These are phyloP conservation scores for Phenganax subtilis DNA, from an alignment of 92 coral and sea anemone species.

Conservation along the genomic window DNA sequence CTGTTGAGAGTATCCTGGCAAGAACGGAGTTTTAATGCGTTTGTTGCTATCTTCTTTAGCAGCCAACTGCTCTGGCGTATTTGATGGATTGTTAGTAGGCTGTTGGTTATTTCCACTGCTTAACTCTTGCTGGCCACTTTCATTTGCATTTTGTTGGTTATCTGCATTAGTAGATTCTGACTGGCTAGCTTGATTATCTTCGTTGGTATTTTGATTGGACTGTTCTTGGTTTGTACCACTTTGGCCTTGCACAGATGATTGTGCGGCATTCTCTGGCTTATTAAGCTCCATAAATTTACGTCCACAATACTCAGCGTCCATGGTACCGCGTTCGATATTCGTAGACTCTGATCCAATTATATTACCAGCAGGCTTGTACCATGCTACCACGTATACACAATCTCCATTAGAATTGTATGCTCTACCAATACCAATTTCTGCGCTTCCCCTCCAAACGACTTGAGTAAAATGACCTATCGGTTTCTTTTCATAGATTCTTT, in stretches of 20 bases:
- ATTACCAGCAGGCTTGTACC: constrained; percentile 72
- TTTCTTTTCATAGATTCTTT: constrained; percentile 52
- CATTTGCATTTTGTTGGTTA: neutral
- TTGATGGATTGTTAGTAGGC: no score
- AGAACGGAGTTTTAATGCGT: constrained; percentile 4
- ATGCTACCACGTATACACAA: constrained; percentile 75
- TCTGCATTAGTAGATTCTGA: neutral
- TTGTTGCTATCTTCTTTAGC: neutral
- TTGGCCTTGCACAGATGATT: neutral
- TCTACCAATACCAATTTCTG: constrained; percentile 66
- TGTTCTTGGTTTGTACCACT: neutral
- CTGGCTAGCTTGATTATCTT: neutral
- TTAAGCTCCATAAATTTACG: constrained; percentile 4
- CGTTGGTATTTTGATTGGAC: neutral
- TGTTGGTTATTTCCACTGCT: neutral
- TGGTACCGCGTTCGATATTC: constrained; percentile 4
- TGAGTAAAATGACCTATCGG: constrained; percentile 85
- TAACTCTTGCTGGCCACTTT: neutral
- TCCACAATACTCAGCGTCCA: constrained; percentile 19
- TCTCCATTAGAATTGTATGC: constrained; percentile 68
- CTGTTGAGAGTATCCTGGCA: constrained; percentile 11
- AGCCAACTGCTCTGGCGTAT: neutral
- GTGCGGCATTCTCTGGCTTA: neutral
- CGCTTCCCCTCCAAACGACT: constrained; percentile 74
- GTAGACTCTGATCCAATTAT: constrained; percentile 29